Base-by-base conservation (phyloP, 2,888 invertebrate genomes). In the Melinopterus prodromus region DNA sequence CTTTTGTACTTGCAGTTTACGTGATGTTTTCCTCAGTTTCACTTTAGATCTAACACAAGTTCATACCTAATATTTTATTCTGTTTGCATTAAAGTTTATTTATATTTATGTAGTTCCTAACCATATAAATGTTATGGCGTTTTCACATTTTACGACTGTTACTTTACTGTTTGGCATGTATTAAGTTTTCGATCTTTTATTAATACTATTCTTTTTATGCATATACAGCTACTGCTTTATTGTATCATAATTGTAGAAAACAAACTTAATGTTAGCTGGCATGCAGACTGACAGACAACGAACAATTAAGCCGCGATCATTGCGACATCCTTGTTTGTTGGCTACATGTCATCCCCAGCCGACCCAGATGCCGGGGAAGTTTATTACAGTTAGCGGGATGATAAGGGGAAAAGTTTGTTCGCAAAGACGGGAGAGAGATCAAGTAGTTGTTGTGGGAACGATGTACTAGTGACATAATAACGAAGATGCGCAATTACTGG, bases 401-500 rank as follows among this genome's bases (percentile, higher is more conserved):
- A 74, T 74, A 74, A 37, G 74, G 74, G 74, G 36, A 37, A 74
- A 74, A 74, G 74, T 74, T 74, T 36, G 74, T 74, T 74, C 37
- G n/a, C 53, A 53, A 53, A 53, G 74, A 36, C 74, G 74, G n/a
- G 74, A 74, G n/a, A 12, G 74, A 74, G 74, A 74, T 74, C 74
- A 74, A 74, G 74, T 26, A 74, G 74, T 74, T 74, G 74, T 36
- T 74, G 74, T 36, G 36, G 35, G 36, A 36, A 37, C 74, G 74
- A 53, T 53, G 53, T 53, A 70, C 16, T 37, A 37, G 70, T 16
- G 79, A 80, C 69, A 79, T 76, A 80, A 80, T 77, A 71, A 69
- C 71, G 77, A 69, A 36, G 77, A 79, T 72, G 75, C 70, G 70
- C 77, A 80, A 80, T 80, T 80, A 77, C 53, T 7, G 53, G 9